These are phyloP conservation scores for Physella acuta DNA, from an alignment of 1,140 invertebrate genomes.

Conservation along the genomic window DNA sequence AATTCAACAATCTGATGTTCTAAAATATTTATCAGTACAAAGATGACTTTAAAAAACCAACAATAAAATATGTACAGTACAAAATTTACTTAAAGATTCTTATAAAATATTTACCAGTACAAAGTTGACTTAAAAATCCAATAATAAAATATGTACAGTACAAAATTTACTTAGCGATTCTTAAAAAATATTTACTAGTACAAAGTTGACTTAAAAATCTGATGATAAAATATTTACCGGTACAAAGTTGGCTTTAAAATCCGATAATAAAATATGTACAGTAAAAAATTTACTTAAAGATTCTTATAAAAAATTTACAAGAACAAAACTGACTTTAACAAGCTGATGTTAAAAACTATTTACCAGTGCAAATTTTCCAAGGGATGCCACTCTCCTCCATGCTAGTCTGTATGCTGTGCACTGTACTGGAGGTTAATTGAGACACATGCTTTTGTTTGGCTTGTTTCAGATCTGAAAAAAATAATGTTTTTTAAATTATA, in stretches of 20 bases:
- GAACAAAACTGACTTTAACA: too few species aligned
- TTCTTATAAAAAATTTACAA: background rate
- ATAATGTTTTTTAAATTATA: background rate
- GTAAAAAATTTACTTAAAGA: background rate
- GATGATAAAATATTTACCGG: background rate
- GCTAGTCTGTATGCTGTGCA: conserved; percentile 8
- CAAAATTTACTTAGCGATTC: too few species aligned
- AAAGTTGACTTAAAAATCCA: too few species aligned
- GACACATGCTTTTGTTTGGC: background rate
- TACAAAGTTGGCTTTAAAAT: too few species aligned
- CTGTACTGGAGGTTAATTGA: background rate
- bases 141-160: too few species aligned
- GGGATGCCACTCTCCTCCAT: background rate
- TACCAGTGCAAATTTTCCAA: conserved; percentile 16
- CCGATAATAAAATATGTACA: background rate
- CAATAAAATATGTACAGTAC: too few species aligned
- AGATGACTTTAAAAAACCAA: too few species aligned
- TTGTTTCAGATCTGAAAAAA: conserved; percentile 3
- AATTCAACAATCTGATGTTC: too few species aligned
- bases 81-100: too few species aligned
- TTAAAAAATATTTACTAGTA: background rate
- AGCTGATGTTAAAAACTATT: background rate
- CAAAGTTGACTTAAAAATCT: background rate
- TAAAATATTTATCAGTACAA: too few species aligned
- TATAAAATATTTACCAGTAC: too few species aligned